Base-by-base conservation (phyloP, 37 sponge, comb jelly and placozoan species). In the Hexactinellida sp. region DNA sequence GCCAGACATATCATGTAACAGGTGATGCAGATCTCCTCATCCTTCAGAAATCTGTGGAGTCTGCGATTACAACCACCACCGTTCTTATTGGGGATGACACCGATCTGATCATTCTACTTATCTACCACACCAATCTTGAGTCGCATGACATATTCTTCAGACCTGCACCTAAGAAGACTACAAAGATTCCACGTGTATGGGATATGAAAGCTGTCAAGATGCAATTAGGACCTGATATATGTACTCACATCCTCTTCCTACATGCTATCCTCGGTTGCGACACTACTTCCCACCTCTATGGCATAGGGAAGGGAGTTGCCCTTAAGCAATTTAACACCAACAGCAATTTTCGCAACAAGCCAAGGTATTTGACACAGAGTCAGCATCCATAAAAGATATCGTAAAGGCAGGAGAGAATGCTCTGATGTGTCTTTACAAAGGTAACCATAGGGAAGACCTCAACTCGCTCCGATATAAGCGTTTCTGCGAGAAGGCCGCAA, bases 231-330 rank as follows among this genome's bases (percentile, higher is more conserved):
- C 37, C 83, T 28, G 54, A 83, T 19, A 35, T 87, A 30, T 84
- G 88, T 84, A 47, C 37, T 54, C 19, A 88, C 84, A 88, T 88
- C 36, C 38, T 88, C 55, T 88, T 88, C 84, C 32, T 83, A 52
- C 88, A 88, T 88, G 84, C 88, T 52, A 13, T 84, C 36, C 84
- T 88, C 32, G 88, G 88, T 0, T 87, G 88, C 16, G 88, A 87
- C 54, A 87, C 84, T 39, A 87, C 88, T 47, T 87, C 88, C 1
- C 84, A 39, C 54, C 54, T 87, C 5, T 87, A 86, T 47, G 71
- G 23, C 37, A 47, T 47, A 47, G 52, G 52, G 52, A 47, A 47
- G 52, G 52, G 52, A 47, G 52, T 47, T 47, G 52, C 52, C 16
- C 52, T 47, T 47, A 16, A 47, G 52, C 52, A 47, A 47, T 47